Evolutionary conservation across 2,888 invertebrate species (phyloP).

Genomic region (Globia sparganii): DNA sequence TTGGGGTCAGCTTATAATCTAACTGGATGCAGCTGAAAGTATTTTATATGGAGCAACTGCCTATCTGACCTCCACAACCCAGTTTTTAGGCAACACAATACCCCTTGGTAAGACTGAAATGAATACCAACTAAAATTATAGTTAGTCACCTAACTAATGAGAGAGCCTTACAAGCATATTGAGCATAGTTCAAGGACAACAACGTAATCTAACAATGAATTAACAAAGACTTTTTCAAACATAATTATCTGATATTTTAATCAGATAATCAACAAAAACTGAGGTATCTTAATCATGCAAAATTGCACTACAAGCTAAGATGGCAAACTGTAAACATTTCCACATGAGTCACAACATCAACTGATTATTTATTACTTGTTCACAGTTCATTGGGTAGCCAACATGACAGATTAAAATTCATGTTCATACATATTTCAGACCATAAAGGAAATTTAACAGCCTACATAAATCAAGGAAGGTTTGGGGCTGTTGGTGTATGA

Average conservation of each 20-base stretch:
- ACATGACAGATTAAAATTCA: conserved; percentile 15
- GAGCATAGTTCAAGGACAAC: neutral
- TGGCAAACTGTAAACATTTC: conserved; percentile 28
- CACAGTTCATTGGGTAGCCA: conserved; percentile 33
- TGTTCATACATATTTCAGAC: neutral
- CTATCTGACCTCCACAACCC: no score
- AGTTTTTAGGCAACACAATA: no score
- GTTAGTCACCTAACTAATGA: neutral
- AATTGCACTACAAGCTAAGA: conserved; percentile 3
- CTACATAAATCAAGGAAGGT: neutral
- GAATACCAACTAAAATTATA: neutral
- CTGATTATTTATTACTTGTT: conserved; percentile 26
- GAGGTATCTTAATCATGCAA: neutral
- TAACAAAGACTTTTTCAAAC: neutral
- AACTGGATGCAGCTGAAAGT: no score
- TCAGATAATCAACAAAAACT: conserved; percentile 4
- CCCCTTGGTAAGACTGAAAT: neutral
- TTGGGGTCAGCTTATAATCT: no score
- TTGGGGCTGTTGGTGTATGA: neutral
- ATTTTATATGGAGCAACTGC: no score
- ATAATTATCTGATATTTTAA: conserved; percentile 10
- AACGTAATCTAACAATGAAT: conserved; percentile 3
- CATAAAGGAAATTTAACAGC: neutral
- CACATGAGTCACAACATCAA: conserved; percentile 31
- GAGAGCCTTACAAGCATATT: neutral